phyloP scores from a whole-genome alignment of 2,113 vertebrate genomes.

The Crypturellus undulatus region DNA sequence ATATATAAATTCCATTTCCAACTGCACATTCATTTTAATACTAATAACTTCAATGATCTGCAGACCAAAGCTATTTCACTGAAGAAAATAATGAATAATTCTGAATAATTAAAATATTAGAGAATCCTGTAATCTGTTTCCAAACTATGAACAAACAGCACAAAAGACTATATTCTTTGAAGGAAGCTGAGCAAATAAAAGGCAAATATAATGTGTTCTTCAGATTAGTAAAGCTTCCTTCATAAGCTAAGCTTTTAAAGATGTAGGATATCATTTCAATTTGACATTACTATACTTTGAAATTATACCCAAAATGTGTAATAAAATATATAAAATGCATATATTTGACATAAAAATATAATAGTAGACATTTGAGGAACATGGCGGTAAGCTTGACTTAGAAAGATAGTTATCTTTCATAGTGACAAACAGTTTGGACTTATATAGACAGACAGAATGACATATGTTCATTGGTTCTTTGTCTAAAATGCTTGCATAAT shows the following conservation, averaged over 20 bases:
- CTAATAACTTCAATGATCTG: not conserved
- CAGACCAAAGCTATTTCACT: not conserved
- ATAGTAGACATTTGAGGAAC: not conserved
- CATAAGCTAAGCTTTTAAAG: not conserved
- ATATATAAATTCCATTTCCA: not conserved
- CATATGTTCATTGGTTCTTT: not conserved
- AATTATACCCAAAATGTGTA: not conserved
- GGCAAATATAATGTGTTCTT: not conserved
- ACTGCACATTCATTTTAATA: not conserved
- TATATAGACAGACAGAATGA: not conserved
- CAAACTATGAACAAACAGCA: not conserved
- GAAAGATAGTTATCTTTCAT: not conserved
- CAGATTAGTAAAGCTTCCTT: not conserved
- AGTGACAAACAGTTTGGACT: not conserved
- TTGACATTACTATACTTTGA: not conserved
- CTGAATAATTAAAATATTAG: not conserved
- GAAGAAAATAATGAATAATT: slow-evolving; percentile 5
- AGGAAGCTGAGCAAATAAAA: not conserved
- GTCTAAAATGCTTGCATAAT: not conserved
- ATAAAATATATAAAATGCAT: not conserved
- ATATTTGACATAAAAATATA: not conserved
- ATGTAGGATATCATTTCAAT: not conserved
- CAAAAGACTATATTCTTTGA: not conserved
- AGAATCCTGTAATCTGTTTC: not conserved
- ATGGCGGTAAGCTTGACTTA: not conserved